A percentile compares a stretch with the other conserved stretches of the same genome.
Evolutionary conservation across 1,140 invertebrate genomes (phyloP).

Genomic region (Sitodiplosis mosellana): DNA sequence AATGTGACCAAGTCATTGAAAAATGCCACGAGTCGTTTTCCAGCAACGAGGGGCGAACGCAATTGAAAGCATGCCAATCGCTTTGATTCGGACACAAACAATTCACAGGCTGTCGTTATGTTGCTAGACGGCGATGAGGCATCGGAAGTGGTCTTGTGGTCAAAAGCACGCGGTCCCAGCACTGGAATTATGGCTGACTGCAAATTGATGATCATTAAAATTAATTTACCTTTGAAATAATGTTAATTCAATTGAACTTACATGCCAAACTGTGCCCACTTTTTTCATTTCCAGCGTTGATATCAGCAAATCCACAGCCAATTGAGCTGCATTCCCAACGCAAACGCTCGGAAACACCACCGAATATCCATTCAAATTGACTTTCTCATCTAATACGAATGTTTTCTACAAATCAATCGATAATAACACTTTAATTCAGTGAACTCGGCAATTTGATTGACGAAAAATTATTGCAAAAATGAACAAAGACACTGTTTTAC

Average conservation of each 20-base stretch:
- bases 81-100: conserved; percentile 32
- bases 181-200: neutral
- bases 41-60: conserved; percentile 39
- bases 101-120: conserved; percentile 20
- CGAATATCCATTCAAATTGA: conserved; percentile 29
- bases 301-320: conserved; percentile 49
- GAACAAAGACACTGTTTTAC: no score
- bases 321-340: conserved; percentile 59
- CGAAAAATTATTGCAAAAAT: no score
- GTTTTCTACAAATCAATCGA: neutral
- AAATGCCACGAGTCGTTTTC: conserved; percentile 27
- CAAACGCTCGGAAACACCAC: conserved; percentile 49
- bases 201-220: no score
- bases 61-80: conserved; percentile 46
- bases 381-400: neutral
- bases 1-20: conserved; percentile 30
- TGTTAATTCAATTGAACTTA: conserved; percentile 35
- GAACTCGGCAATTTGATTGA: no score
- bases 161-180: conserved; percentile 42
- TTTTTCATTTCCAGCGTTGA: conserved; percentile 35
- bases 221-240: no score
- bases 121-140: conserved; percentile 16
- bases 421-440: no score
- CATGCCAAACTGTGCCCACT: conserved; percentile 38
- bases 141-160: conserved; percentile 25